Evolutionary conservation across 2,113 vertebrate genomes (phyloP), one percentile per base, ranked within the genome.

Genomic region (Myocastor coypus): DNA sequence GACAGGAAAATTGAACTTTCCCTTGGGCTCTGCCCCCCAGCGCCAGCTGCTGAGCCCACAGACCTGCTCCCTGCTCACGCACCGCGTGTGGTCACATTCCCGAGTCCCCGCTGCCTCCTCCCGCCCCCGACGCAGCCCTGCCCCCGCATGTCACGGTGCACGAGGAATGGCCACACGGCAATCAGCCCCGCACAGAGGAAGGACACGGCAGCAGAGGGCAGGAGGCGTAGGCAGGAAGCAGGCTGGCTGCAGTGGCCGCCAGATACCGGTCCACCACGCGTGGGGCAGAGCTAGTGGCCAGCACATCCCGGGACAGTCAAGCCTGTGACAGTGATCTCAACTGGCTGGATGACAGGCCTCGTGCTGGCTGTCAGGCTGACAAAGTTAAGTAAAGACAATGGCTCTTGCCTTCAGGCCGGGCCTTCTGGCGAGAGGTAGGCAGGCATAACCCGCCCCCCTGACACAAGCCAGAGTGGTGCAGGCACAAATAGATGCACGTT

Each of bases 1-100:
- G 93, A 86, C 85, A 96, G 94, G 63, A 94, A 94, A 83, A 83
- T 77, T 0, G 3, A 94, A 87, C 86, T 94, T 92, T 96, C 69
- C 83, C 87, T 95, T 86, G 91, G 95, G 97, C 94, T 96, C 50
- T 94, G 28, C 19, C 87, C 81, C 83, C 64, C 17, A 28, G 24
- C 61, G 73, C 94, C 97, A 96, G 95, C 94, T 97, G 97, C 96
- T 8, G 12, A 97, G 85, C 96, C 97, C 91, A 95, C 95, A 96
- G 94, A 97, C 86, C 89, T 95, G 68, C 91, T 97, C 94, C 68
- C 93, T 86, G 83, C 81, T 96, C 96, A 89, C 64, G 83, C 80
- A 71, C 96, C 81, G 87, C 80, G 80, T 97, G 96, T 97, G 69
- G 32, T 87, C 86, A 89, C 93, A 77, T 83, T 94, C 92, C 69